These are phyloP conservation scores for Nephrotoma flavescens DNA, from an alignment of 2,888 invertebrate species.

Conservation along the genomic window DNA sequence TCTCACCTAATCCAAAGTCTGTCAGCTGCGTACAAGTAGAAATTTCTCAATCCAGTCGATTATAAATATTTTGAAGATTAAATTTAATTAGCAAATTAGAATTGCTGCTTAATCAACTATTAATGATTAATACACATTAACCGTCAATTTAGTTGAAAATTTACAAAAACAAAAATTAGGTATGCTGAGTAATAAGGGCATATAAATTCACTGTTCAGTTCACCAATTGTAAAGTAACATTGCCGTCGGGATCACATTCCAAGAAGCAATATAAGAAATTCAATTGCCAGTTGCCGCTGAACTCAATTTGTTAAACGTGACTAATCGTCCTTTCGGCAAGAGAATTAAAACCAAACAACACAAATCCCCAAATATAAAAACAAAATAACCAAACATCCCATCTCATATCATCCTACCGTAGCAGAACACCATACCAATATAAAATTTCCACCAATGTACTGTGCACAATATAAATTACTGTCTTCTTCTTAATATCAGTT, in stretches of 20 bases:
- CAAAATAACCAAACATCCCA: background rate
- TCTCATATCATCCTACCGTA: background rate
- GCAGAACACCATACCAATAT: background rate
- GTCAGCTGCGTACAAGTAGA: too few species aligned
- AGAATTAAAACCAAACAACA: background rate
- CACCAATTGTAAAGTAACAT: background rate
- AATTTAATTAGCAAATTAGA: too few species aligned
- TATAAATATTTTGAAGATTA: too few species aligned
- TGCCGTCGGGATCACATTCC: background rate
- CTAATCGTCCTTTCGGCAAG: background rate
- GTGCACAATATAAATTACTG: background rate
- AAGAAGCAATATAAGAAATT: background rate
- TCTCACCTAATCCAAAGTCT: too few species aligned
- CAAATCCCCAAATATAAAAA: background rate
- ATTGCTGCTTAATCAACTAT: too few species aligned
- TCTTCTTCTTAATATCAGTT: background rate
- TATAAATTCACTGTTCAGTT: too few species aligned
- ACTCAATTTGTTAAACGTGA: background rate
- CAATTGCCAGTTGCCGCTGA: background rate
- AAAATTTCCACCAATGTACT: background rate
- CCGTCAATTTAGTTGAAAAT: too few species aligned
- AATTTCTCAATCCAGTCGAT: too few species aligned
- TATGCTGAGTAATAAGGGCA: too few species aligned
- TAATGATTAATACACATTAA: too few species aligned
- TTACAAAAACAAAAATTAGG: too few species aligned